Base-by-base conservation (phyloP, 2,888 invertebrate genomes). In the Balanococcus diminutus region DNA sequence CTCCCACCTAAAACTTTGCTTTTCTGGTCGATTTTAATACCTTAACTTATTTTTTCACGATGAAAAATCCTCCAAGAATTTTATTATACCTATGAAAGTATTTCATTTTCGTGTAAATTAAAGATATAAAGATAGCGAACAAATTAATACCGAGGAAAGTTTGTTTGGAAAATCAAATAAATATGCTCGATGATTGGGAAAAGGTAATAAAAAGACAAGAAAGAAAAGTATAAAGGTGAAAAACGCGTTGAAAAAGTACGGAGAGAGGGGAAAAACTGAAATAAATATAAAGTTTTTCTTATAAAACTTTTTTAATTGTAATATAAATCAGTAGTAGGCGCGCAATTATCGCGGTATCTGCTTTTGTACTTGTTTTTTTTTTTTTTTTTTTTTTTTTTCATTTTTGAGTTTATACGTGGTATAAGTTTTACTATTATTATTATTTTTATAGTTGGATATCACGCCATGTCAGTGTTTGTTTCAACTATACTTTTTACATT, bases 301-400 rank as follows among this genome's bases (percentile, higher is more conserved):
- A 75, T 36, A 56, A 82, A 82, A 82, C 82, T 82, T 82, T 82
- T 51, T 82, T 56, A 82, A 82, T 82, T 82, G 82, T 82, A 82
- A 56, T 51, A 82, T 82, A 82, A 82, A 82, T 82, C 82, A 82
- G 82, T 16, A 11, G 51, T 82, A 82, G 82, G 82, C 82, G 31
- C 22, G 82, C 51, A 82, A 82, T 82, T 82, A 82, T 82, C 82
- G 82, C 46, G 82, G 51, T 46, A 81, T 81, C 36, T 75, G 31
- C 32, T 6, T 56, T 36, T 81, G 8, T 75, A n/a, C 32, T 6
- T 56, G 19, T 28, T 22, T 67, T 8, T 16, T 67, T 28, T 28
- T 31, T 14, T 72, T n/a, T 22, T 79, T 19, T 19, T 19, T 42
- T 82, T 9, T 82, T 28, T 28, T 82, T 51, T 31, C 28, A 22